phyloP scores from a whole-genome alignment of 2,888 invertebrate species.

The Hoplodrina ambigua region DNA sequence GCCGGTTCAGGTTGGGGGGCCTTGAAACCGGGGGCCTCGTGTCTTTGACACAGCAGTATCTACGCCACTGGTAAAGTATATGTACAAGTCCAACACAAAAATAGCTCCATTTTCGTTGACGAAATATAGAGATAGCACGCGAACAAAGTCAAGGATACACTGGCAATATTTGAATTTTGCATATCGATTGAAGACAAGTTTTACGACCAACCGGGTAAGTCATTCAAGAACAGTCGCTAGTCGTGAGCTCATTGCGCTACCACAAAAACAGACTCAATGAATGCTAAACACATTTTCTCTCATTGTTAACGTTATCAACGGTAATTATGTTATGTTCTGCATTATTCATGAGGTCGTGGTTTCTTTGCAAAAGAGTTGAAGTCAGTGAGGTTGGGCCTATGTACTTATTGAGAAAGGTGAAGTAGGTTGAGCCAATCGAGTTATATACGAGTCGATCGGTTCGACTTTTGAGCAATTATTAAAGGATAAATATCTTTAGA shows the following conservation, averaged over 20 bases:
- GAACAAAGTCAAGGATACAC: slow-evolving; percentile 10
- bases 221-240: slow-evolving; percentile 20
- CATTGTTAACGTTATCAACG: slow-evolving; percentile 47
- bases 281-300: slow-evolving; percentile 50
- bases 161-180: slow-evolving; percentile 11
- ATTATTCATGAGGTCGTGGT: slow-evolving; percentile 10
- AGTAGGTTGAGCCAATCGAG: not conserved
- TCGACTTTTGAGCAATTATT: not conserved
- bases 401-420: not conserved
- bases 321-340: slow-evolving; percentile 30
- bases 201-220: slow-evolving; percentile 10
- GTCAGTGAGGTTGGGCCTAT: not conserved
- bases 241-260: slow-evolving; percentile 28
- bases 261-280: slow-evolving; percentile 58
- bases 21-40: too few relatives aligned
- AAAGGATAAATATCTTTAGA: too few relatives aligned
- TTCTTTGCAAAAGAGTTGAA: slow-evolving; percentile 4
- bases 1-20: too few relatives aligned
- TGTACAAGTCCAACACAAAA: not conserved
- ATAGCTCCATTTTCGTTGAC: not conserved
- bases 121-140: not conserved
- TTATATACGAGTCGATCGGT: too few relatives aligned
- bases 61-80: not conserved
- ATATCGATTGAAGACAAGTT: slow-evolving; percentile 5
- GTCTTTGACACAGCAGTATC: too few relatives aligned